Evolutionary conservation across 1,140 invertebrate genomes (phyloP), one percentile per base, ranked within the genome.

Genomic region (Acromyrmex charruanus): DNA sequence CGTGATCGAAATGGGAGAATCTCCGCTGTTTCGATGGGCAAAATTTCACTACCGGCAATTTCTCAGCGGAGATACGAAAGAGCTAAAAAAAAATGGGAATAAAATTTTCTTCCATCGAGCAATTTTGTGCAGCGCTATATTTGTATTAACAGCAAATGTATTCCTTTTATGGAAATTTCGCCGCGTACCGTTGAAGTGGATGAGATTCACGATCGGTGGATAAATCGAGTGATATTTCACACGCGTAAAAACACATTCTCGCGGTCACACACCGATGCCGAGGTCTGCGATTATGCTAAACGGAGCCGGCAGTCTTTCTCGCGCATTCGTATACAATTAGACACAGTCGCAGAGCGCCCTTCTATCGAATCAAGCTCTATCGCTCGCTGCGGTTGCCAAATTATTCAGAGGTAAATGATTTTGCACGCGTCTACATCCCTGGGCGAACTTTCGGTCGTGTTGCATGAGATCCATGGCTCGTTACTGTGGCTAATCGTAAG

Each of bases 231-330:
- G 25, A 63, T 44, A n/a, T 49, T 65, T 72, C 80, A 75, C 80
- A 74, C 69, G 35, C 21, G 16, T 71, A 44, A 58, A 84, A 14
- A 81, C 79, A 59, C 55, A 61, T 35, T 25, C 69, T 51, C 69
- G 69, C 80, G 65, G 10, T 84, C 58, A 51, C 58, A 63, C 69
- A 75, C 44, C 53, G 63, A 44, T 31, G 63, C 44, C 68, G 68
- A 61, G 55, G 31, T 35, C 69, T 63, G 39, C 58, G 49, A 63
- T 9, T 75, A 63, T 58, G 55, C 59, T 61, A 49, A 85, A 87
- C 72, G 66, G 68, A 87, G 82, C 72, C 86, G 89, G 89, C 89
- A 90, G 89, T 90, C 89, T 90, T 90, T 81, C 53, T 77, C 75
- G 86, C 79, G 75, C 79, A 85, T 75, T 84, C 53, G 58, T 61